Evolutionary conservation across 2,888 invertebrate genomes (phyloP), one percentile per base, ranked within the genome.

Genomic region (Chaetogeoica ovagalla): DNA sequence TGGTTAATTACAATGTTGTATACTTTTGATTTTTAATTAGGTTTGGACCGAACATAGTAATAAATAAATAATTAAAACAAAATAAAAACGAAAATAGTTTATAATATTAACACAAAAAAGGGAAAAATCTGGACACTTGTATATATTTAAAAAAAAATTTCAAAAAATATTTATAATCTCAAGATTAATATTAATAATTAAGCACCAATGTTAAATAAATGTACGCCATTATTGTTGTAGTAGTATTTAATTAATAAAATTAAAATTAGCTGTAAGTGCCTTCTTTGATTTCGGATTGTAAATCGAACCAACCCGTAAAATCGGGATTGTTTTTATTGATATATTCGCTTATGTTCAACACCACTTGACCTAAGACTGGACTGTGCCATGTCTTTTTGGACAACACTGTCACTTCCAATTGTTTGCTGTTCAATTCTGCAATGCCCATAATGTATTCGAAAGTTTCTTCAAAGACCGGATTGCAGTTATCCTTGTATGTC

Each of bases 391-490:
- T 90, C 85, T 95, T 95, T 86, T 95, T 94, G 21, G 96, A 94
- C 84, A 94, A 93, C 43, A 96, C 94, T 0, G 94, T 93, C 52
- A 97, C 90, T 87, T 96, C 94, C 82, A 97, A 87, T 81, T 92
- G 92, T 21, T 92, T 90, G 68, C 90, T 90, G 84, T 91, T 90
- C 76, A 96, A 87, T 86, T 96, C 96, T 2, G 91, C 92, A 83
- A 92, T 90, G 1, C 94, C 93, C 83, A 96, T 91, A 68, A 92
- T 88, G 88, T 95, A 97, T 86, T 97, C 96, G 85, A 96, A 96
- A 84, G 92, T 92, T 85, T 96, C 94, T 86, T 97, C 96, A 86
- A 92, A 97, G 43, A 93, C 90, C 0, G 97, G 96, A 89, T 94
- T 94, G 85, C 95, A 95, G 85, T 92, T 95, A 86, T 97, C 95